A percentile compares a stretch with the other conserved stretches of the same genome.
Evolutionary conservation across 1,140 invertebrate genomes (phyloP).

Genomic region (Pristionchus pacificus): DNA sequence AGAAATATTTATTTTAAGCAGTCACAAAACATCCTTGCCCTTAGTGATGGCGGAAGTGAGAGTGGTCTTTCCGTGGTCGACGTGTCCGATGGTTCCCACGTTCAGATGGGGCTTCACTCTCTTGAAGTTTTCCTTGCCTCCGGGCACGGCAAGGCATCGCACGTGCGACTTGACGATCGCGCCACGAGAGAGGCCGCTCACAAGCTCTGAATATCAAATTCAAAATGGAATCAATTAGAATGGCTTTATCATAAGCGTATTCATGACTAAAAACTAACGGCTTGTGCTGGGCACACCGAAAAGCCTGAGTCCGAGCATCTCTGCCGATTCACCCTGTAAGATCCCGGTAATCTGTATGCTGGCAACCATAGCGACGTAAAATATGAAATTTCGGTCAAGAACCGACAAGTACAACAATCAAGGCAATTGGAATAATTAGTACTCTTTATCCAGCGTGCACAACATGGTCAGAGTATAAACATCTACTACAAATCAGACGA

Average conservation of each 20-base stretch:
- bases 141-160: slow-evolving; percentile 22
- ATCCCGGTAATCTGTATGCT: no score
- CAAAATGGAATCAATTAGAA: no score
- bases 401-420: background rate
- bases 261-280: background rate
- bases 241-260: no score
- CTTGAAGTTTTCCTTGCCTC: slow-evolving; percentile 40
- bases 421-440: background rate
- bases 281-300: background rate
- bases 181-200: no score
- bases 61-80: slow-evolving; percentile 97
- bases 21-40: slow-evolving; percentile 49
- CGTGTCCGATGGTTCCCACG: slow-evolving; percentile 94
- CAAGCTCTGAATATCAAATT: no score
- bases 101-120: slow-evolving; percentile 87
- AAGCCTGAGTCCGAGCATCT: background rate
- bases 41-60: slow-evolving; percentile 93
- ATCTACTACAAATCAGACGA: no score
- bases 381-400: background rate
- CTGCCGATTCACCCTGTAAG: no score
- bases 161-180: slow-evolving; percentile 13
- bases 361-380: background rate
- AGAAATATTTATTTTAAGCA: background rate
- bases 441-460: background rate
- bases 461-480: background rate